A percentile compares a stretch with the other conserved stretches of the same genome.
Evolutionary conservation across 35 echinoderm and acorn worm species (phyloP).

Genomic region (Stichopus chloronotus): DNA sequence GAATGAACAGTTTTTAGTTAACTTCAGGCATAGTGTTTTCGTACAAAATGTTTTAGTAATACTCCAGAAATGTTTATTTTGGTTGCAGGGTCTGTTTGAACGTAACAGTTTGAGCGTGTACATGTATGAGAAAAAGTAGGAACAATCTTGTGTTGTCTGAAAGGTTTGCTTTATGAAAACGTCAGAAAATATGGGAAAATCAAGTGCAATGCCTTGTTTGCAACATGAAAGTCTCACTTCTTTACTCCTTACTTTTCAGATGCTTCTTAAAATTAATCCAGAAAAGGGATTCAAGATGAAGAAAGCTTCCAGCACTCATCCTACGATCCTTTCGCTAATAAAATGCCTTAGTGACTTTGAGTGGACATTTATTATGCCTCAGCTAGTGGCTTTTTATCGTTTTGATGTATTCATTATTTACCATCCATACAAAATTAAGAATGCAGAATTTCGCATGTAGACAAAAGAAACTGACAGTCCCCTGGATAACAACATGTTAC

Average conservation of each 20-base stretch:
- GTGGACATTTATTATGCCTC: neutral
- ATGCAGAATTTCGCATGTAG: neutral
- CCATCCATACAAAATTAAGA: neutral
- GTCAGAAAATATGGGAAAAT: neutral
- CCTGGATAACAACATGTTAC: neutral
- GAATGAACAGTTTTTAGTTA: too few species aligned
- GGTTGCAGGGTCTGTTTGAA: constrained; percentile 4
- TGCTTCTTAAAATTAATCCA: neutral
- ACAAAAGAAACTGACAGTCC: neutral
- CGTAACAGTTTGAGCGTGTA: neutral
- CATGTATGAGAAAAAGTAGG: constrained; percentile 4
- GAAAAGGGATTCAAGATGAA: neutral
- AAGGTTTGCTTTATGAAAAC: neutral
- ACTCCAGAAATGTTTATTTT: neutral
- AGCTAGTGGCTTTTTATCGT: neutral
- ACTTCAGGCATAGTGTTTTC: neutral
- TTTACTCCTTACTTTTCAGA: neutral
- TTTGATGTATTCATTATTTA: neutral
- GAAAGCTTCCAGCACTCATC: constrained; percentile 1
- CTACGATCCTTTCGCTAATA: neutral
- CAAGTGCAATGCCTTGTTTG: neutral
- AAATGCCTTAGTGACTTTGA: constrained; percentile 16
- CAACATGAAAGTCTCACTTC: neutral
- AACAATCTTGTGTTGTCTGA: constrained; percentile 16
- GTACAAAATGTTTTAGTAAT: neutral